These are phyloP conservation scores for Achroia grisella DNA, from an alignment of 1,140 invertebrate species.

Conservation along the genomic window DNA sequence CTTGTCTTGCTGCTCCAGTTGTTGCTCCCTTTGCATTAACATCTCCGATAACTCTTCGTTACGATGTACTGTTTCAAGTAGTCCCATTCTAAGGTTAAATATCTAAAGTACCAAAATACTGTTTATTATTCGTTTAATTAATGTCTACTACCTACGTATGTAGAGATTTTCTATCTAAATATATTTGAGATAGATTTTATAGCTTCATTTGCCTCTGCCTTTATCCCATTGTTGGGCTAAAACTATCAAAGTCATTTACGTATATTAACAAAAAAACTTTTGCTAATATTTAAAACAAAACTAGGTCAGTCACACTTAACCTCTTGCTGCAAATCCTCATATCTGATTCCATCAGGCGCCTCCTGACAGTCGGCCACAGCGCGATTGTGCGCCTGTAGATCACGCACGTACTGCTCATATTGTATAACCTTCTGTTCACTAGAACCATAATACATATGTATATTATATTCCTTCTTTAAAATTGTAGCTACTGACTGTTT, in stretches of 20 bases:
- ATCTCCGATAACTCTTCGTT: conserved; percentile 68
- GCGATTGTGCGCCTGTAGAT: conserved; percentile 42
- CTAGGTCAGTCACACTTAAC: too few species aligned
- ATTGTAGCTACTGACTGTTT: not conserved
- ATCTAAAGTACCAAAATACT: conserved; percentile 51
- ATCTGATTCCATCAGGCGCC: conserved; percentile 31
- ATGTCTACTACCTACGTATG: too few species aligned
- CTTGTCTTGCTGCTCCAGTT: conserved; percentile 71
- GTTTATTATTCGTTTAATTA: too few species aligned
- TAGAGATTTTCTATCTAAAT: too few species aligned
- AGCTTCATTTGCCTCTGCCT: too few species aligned
- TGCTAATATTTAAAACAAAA: too few species aligned
- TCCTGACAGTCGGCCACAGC: conserved; percentile 39
- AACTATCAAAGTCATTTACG: too few species aligned
- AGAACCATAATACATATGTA: conserved; percentile 19
- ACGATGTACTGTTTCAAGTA: conserved; percentile 52
- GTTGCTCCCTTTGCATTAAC: conserved; percentile 66
- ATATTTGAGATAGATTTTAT: too few species aligned
- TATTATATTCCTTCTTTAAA: not conserved
- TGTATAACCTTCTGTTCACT: conserved; percentile 64
- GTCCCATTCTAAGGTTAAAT: conserved; percentile 55
- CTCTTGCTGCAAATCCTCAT: conserved; percentile 58
- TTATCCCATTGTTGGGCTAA: too few species aligned
- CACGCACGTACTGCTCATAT: conserved; percentile 54
- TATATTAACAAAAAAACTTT: too few species aligned